Evolutionary conservation across 2,797 vertebrate genomes (phyloP), one percentile per base, ranked within the genome.

Genomic region (Channallabes apus): DNA sequence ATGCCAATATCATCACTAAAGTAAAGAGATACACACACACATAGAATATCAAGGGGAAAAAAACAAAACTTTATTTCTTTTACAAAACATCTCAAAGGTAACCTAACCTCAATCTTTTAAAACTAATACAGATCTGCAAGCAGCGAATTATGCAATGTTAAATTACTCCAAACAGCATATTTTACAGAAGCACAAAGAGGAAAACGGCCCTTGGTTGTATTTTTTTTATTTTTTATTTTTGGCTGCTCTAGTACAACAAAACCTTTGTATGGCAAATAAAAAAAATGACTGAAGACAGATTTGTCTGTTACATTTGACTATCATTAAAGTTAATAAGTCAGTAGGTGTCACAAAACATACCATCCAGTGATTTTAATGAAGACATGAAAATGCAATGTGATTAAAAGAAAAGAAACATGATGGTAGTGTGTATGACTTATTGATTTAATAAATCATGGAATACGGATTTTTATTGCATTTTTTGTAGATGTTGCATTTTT

Each of bases 11-110:
- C 41, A 17, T 24, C 3, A 75, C 46, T 59, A 14, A 77, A 35
- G 35, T 24, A 59, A 20, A 35, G 46, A 75, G 54, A 24, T 29
- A 38, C 3, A 59, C 29, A 35, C 72, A 75, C 56, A 14, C 54
- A 38, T 5, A 65, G 14, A 65, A 75, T 20, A 81, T 93, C 88
- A 91, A 94, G 91, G 91, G 92, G 90, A 92, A 92, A 91, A 51
- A 87, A 93, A 92, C 91, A 90, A 91, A 89, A 86, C 80, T 92
- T 94, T 93, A 75, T 91, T 80, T 93, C 86, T 91, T 92, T 94
- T 95, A 95, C 92, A 95, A 96, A 96, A 95, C 92, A 94, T 93
- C 92, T 94, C 87, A 94, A 91, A 92, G 87, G 92, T 89, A 92
- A 92, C 84, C 89, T 89, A 91, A 91, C 84, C 86, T 92, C 89